Evolutionary conservation across 2,113 vertebrate genomes (phyloP), one percentile per base, ranked within the genome.

Genomic region (Numida meleagris): DNA sequence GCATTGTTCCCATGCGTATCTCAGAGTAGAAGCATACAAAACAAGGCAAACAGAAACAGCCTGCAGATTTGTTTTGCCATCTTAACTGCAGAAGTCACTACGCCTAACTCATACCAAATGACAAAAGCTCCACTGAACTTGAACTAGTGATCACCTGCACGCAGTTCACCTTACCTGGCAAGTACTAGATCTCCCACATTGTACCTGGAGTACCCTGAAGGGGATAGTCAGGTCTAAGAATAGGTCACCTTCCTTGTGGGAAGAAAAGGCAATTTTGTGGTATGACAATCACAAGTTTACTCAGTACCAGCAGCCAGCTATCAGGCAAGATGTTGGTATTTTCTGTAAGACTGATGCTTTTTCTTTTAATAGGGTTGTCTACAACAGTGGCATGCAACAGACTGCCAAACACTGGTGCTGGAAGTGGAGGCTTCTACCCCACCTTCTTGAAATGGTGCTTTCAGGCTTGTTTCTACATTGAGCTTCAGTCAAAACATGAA

Each of bases 191-290:
- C 80, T 58, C 84, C 75, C 34, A 58, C 77, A 82, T 91, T 51
- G n/a, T n/a, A n/a, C n/a, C n/a, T n/a, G n/a, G n/a, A 84, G 13
- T 70, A 72, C 74, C 43, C 73, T 76, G 63, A 84, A 79, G 62
- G 75, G 46, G 66, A 65, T 17, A 79, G 68, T 36, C 33, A 77
- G 45, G 45, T 43, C 86, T 83, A 83, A 93, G 25, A 88, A 85
- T 2, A 80, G 25, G 43, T 68, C 48, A 72, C 61, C 29, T 15
- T 88, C 68, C 82, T 33, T 4, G 7, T 34, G 51, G 51, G 29
- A 51, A 16, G 45, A 6, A n/a, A 14, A 19, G n/a, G 27, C 19
- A 65, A 16, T 45, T 86, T 81, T 59, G 83, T 6, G 43, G 25
- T 18, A 16, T 55, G 42, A 21, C 31, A 73, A 31, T 46, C 43